Conservation (phyloP, 2,113 vertebrate species). For the Lamprotornis superbus region DNA sequence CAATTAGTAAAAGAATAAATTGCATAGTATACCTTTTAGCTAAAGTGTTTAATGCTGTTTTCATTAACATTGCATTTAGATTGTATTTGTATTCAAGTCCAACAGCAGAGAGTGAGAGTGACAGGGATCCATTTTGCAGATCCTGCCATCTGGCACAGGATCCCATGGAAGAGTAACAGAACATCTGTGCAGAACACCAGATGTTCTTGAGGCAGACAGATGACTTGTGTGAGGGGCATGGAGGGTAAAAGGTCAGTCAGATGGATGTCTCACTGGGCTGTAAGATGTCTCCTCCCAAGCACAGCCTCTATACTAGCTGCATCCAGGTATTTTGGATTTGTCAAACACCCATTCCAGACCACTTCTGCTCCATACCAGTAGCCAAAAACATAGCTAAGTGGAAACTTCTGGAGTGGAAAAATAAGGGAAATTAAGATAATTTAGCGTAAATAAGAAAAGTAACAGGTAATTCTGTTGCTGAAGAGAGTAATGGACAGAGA, state of each 20-base stretch:
- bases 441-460: neutral
- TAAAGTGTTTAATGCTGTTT: neutral
- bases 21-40: neutral
- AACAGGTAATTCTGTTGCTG: neutral
- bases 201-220: neutral
- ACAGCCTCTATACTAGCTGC: neutral
- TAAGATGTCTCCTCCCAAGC: neutral
- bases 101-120: neutral
- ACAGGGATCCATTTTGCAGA: neutral
- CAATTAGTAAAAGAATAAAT: conserved; percentile 12
- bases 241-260: neutral
- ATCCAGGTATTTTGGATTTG: neutral
- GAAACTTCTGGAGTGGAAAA: neutral
- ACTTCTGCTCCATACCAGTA: neutral
- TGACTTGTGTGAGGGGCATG: accelerated
- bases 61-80: neutral
- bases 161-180: neutral
- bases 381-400: neutral
- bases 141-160: neutral
- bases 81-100: neutral
- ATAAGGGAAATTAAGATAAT: neutral
- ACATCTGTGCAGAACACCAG: neutral
- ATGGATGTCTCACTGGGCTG: neutral
- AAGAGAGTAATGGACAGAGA: neutral
- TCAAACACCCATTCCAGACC: neutral